A percentile compares a stretch with the other conserved stretches of the same genome.
phyloP scores from a whole-genome alignment of 2,888 invertebrate species.

The Brachyopa scutellaris region DNA sequence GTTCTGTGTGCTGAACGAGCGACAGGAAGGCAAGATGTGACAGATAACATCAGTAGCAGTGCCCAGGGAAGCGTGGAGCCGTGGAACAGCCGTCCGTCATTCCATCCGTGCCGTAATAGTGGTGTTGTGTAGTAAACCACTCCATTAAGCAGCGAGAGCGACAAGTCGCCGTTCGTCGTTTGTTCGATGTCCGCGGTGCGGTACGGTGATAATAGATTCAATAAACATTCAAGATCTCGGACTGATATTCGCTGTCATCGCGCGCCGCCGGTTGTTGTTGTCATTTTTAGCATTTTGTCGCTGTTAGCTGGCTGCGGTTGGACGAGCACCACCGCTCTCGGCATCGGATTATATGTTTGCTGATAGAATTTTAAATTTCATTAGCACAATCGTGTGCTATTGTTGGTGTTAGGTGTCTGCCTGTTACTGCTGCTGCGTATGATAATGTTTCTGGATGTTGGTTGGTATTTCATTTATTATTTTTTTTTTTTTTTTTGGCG shows the following conservation, averaged over 20 bases:
- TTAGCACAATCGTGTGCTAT: conserved; percentile 49
- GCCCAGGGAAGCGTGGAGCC: conserved; percentile 22
- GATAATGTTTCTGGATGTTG: conserved; percentile 18
- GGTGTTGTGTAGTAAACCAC: conserved; percentile 12
- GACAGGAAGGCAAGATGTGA: conserved; percentile 45
- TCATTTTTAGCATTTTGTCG: conserved; percentile 5
- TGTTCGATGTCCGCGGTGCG: conserved; percentile 47
- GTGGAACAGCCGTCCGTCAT: conserved; percentile 17
- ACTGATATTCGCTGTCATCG: conserved; percentile 46
- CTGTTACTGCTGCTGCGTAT: conserved; percentile 10
- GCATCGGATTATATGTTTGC: conserved; percentile 26
- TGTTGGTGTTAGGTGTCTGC: conserved; percentile 20
- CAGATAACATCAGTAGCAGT: conserved; percentile 41
- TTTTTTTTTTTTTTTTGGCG: no score
- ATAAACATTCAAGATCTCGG: conserved; percentile 57
- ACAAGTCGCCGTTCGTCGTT: conserved; percentile 41
- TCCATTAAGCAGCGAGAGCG: conserved; percentile 39
- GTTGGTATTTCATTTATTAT: no score
- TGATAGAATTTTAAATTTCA: conserved; percentile 68
- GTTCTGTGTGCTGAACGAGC: conserved; percentile 26
- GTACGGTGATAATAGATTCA: conserved; percentile 54
- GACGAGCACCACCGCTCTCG: conserved; percentile 36
- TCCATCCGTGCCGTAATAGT: neutral
- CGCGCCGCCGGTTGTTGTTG: conserved; percentile 2
- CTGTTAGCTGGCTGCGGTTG: conserved; percentile 13